These are phyloP conservation scores for Ptilorrhoa leucosticta DNA, from an alignment of 2,113 vertebrate genomes.

Conservation along the genomic window DNA sequence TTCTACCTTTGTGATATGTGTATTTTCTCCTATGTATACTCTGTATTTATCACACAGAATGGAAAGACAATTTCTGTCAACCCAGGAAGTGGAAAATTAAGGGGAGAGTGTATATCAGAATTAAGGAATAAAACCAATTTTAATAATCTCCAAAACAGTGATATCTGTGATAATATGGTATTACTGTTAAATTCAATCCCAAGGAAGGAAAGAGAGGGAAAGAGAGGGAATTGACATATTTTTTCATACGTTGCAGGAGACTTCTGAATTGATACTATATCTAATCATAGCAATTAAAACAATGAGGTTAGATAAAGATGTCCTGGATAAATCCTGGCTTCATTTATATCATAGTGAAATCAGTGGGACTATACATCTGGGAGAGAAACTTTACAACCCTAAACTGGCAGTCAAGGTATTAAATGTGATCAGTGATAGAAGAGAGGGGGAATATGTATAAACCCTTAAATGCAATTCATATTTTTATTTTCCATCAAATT, in stretches of 20 bases:
- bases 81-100: background rate
- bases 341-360: background rate
- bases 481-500: background rate
- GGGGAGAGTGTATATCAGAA: background rate
- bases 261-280: background rate
- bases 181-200: background rate
- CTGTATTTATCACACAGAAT: background rate
- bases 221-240: background rate
- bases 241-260: background rate
- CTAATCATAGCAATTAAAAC: background rate
- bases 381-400: background rate
- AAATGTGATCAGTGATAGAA: background rate
- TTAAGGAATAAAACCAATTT: background rate
- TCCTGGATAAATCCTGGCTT: background rate
- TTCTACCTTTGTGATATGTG: background rate
- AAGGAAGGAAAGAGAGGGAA: background rate
- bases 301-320: background rate
- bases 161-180: background rate
- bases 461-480: background rate
- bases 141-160: background rate
- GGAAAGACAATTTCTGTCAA: background rate
- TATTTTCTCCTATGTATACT: background rate
- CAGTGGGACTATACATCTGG: too few species aligned
- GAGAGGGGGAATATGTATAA: background rate
- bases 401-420: background rate